Base-by-base conservation (phyloP, 2,888 invertebrate genomes). In the Philhelius pedissequus region DNA sequence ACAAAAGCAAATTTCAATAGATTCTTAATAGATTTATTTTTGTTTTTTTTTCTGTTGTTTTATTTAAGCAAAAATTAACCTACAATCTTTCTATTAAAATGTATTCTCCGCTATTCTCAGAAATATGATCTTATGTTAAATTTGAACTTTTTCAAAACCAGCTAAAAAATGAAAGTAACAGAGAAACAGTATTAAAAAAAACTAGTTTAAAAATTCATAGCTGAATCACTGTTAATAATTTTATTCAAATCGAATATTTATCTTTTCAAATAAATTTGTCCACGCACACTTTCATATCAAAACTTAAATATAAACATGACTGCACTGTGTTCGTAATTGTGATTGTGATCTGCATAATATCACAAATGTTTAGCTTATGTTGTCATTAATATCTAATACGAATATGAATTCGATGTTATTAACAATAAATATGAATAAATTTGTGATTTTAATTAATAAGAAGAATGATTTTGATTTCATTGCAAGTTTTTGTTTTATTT, bases 291-390 rank as follows among this genome's bases (percentile, higher is more conserved):
- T 32, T 54, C 18, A 18, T 9, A 32, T 4, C 27, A 30, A 30
- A 30, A n/a, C n/a, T 4, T 52, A 18, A 30, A 15, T 27, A 15
- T 30, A 32, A 30, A 30, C 1, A 54, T 35, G 22, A 56, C 3
- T 13, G 7, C 11, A 1, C 30, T 56, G 13, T 11, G 15, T 5
- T n/a, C n/a, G n/a, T n/a, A n/a, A n/a, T n/a, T n/a, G n/a, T n/a
- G n/a, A n/a, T n/a, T n/a, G n/a, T 56, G 56, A 35, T 56, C 56
- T 35, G 56, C 56, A 56, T 56, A 56, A 56, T n/a, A 56, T 56
- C 35, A 35, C 13, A 48, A 27, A 13, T 56, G 56, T 35, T 3
- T n/a, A 11, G 13, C 4, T 35, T 20, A 35, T 20, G 35, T 32
- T 18, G 8, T 56, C 13, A 22, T n/a, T 20, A 15, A 20, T 56